phyloP scores from a whole-genome alignment of 2,888 invertebrate species.

The Drepana falcataria region DNA sequence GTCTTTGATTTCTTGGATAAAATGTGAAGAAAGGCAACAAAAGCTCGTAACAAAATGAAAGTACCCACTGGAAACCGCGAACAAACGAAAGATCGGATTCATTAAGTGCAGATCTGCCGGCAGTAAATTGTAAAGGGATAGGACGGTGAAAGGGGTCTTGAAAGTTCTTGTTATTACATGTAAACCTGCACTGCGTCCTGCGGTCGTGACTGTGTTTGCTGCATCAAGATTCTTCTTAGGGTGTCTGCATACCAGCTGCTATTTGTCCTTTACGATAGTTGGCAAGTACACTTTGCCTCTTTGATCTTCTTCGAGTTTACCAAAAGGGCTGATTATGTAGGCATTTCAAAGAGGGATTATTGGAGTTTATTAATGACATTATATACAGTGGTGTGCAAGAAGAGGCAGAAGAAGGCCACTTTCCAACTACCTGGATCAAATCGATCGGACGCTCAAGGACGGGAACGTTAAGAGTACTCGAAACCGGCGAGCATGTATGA shows the following conservation, averaged over 20 bases:
- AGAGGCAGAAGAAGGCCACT: too few relatives aligned
- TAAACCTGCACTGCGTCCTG: constrained; percentile 22
- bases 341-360: too few relatives aligned
- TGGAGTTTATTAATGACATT: too few relatives aligned
- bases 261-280: background rate
- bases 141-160: constrained; percentile 53
- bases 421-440: too few relatives aligned
- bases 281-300: too few relatives aligned
- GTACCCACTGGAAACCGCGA: background rate
- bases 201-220: constrained; percentile 2
- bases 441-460: too few relatives aligned
- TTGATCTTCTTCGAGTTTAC: too few relatives aligned
- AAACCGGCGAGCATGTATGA: too few relatives aligned
- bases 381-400: too few relatives aligned
- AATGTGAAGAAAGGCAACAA: background rate
- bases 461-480: too few relatives aligned
- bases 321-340: too few relatives aligned
- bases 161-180: constrained; percentile 33
- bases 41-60: background rate
- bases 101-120: constrained; percentile 25
- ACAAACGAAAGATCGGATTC: constrained; percentile 5
- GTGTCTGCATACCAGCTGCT: constrained; percentile 4
- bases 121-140: constrained; percentile 33
- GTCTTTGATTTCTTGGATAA: too few relatives aligned
- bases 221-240: background rate